Conservation (phyloP, 2,888 invertebrate genomes). For the Tetrapedia diversipes region DNA sequence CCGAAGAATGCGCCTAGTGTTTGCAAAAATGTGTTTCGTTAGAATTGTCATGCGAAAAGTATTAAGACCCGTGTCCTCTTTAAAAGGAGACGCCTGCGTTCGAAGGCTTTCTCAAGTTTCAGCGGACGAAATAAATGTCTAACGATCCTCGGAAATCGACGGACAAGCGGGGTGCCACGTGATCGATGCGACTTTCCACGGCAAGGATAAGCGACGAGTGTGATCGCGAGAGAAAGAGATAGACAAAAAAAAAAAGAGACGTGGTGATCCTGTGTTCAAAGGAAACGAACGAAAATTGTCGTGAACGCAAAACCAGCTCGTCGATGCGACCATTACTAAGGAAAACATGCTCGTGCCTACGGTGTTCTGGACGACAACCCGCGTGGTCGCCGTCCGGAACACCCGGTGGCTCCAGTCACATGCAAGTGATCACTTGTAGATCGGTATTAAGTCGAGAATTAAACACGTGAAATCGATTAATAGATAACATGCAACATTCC, state of each 20-base stretch:
- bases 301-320: conserved; percentile 50
- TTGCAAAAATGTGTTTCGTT: neutral
- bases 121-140: conserved; percentile 39
- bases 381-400: conserved; percentile 36
- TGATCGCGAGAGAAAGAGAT: conserved; percentile 56
- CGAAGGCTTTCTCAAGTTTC: no score
- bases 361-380: conserved; percentile 47
- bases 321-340: conserved; percentile 43
- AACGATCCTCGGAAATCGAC: conserved; percentile 31
- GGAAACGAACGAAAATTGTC: conserved; percentile 72
- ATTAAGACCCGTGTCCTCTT: no score
- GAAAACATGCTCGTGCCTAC: conserved; percentile 51
- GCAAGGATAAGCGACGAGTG: conserved; percentile 56
- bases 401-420: conserved; percentile 45
- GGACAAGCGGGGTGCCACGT: conserved; percentile 44
- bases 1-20: neutral
- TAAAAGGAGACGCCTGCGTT: no score
- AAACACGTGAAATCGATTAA: conserved; percentile 67
- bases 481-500: conserved; percentile 75
- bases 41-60: neutral
- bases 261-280: conserved; percentile 81
- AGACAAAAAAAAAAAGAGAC: conserved; percentile 65
- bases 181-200: conserved; percentile 21
- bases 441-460: conserved; percentile 53
- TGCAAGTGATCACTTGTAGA: conserved; percentile 62